These are phyloP conservation scores for Alauda arvensis DNA, from an alignment of 2,797 vertebrate species.

Conservation along the genomic window DNA sequence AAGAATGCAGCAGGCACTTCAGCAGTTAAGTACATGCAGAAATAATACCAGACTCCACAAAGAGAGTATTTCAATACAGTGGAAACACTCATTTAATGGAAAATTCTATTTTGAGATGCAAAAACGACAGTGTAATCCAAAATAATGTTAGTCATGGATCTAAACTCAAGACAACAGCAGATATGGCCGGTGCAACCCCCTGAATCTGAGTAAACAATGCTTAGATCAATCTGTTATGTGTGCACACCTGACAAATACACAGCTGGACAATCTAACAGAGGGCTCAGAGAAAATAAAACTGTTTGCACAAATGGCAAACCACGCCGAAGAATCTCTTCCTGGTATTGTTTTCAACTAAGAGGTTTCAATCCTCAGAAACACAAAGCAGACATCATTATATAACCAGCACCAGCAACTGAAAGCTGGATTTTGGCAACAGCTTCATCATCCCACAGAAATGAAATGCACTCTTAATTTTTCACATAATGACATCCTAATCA, in stretches of 20 bases:
- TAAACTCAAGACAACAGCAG: background rate
- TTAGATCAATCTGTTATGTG: background rate
- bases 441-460: background rate
- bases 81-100: background rate
- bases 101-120: background rate
- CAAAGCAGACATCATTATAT: background rate
- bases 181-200: background rate
- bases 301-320: background rate
- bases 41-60: background rate
- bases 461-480: background rate
- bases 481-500: background rate
- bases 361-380: background rate
- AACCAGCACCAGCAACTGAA: background rate
- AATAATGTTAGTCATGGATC: background rate
- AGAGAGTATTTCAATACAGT: background rate
- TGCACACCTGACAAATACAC: background rate
- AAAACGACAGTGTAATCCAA: background rate
- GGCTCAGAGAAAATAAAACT: background rate
- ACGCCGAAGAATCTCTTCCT: background rate
- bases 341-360: background rate
- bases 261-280: background rate
- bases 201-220: background rate
- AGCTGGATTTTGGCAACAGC: constrained; percentile 3
- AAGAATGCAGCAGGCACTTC: background rate
- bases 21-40: background rate